Evolutionary conservation across 2,797 vertebrate genomes (phyloP).

Genomic region (Crax fasciolata): DNA sequence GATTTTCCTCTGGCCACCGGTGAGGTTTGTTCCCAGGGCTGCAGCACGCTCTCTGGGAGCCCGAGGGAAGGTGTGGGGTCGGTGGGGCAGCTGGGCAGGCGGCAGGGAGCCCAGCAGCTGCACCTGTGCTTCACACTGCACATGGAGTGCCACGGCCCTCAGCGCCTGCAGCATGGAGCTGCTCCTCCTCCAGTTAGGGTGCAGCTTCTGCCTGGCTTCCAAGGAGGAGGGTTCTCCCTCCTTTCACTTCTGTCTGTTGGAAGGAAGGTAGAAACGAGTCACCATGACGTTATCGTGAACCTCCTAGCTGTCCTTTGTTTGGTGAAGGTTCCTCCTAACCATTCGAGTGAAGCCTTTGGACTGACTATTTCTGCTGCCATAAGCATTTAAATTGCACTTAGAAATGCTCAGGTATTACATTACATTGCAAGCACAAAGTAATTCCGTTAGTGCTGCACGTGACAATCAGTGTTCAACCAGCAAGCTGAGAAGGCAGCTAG

Average conservation of each 20-base stretch:
- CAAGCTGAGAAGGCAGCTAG: not conserved
- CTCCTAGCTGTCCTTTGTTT: not conserved
- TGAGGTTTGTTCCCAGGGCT: not conserved
- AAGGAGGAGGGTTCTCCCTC: not conserved
- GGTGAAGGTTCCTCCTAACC: not conserved
- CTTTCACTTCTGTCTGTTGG: not conserved
- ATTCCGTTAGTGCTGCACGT: not conserved
- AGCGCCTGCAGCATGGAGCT: not conserved
- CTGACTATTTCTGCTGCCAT: not conserved
- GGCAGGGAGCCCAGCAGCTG: not conserved
- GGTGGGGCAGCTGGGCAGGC: not conserved
- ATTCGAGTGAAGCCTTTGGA: not conserved
- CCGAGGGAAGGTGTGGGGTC: not conserved
- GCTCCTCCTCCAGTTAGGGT: not conserved
- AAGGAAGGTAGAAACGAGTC: not conserved
- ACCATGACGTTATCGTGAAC: rapidly evolving
- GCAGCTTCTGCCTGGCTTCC: not conserved
- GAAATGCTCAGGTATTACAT: not conserved
- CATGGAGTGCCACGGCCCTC: not conserved
- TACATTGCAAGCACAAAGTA: not conserved
- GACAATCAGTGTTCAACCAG: not conserved
- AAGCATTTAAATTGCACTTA: not conserved
- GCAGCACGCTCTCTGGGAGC: not conserved
- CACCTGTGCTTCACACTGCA: not conserved
- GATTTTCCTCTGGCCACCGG: not conserved